Percentiles rank a stretch among this genome's conserved stretches.
Evolutionary conservation across 2,797 vertebrate genomes (phyloP).

Genomic region (Numenius phaeopus): DNA sequence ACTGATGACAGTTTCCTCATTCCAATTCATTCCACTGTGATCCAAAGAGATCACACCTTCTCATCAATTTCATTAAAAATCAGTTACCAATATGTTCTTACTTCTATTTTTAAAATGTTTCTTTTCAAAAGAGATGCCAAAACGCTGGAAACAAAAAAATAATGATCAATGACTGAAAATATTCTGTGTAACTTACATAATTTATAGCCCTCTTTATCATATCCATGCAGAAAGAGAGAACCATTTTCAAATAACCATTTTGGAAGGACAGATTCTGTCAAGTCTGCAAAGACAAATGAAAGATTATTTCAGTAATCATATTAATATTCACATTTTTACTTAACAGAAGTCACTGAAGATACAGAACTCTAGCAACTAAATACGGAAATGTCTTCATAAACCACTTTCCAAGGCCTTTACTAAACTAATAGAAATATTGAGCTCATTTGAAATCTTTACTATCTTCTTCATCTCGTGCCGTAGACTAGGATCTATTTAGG

Average conservation of each 20-base stretch:
- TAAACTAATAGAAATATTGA: neutral
- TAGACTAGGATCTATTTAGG: neutral
- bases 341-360: neutral
- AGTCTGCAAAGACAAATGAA: conserved; percentile 83
- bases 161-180: neutral
- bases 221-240: conserved; percentile 93
- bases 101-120: neutral
- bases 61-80: neutral
- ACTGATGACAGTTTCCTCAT: neutral
- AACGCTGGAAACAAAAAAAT: neutral
- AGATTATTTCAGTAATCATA: neutral
- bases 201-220: conserved; percentile 98
- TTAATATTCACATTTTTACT: neutral
- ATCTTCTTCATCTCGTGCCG: neutral
- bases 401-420: neutral
- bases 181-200: conserved; percentile 85
- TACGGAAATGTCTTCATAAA: neutral
- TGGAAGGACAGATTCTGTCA: conserved; percentile 90
- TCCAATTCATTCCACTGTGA: neutral
- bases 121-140: neutral
- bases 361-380: neutral
- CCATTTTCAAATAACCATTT: conserved; percentile 92
- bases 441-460: neutral
- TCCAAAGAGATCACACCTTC: neutral
- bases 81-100: neutral